Percentiles rank a stretch among this genome's conserved stretches.
Evolutionary conservation across 1,140 invertebrate genomes (phyloP).

Genomic region (Littorina saxatilis): DNA sequence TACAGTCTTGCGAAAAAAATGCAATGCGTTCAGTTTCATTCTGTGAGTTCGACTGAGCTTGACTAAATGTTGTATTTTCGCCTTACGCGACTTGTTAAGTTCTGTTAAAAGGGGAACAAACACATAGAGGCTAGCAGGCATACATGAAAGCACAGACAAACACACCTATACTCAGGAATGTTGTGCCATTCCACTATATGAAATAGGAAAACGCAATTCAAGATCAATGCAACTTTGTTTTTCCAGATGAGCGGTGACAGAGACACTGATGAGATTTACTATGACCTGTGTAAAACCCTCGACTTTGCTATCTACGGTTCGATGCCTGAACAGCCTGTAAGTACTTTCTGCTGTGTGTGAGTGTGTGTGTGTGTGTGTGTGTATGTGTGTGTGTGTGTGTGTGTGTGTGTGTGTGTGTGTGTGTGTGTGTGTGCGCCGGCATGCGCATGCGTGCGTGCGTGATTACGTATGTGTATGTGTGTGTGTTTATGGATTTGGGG

Average conservation of each 20-base stretch:
- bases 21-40: no score
- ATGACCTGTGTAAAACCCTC: slow-evolving; percentile 58
- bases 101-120: no score
- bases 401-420: slow-evolving; percentile 20
- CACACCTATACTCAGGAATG: background rate
- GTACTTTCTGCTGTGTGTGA: no score
- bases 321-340: slow-evolving; percentile 43
- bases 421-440: slow-evolving; percentile 5
- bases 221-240: no score
- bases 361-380: no score
- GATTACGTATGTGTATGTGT: background rate
- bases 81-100: no score
- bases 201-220: no score
- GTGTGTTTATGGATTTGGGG: background rate
- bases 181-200: no score
- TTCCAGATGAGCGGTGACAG: slow-evolving; percentile 67
- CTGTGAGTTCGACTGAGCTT: no score
- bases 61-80: no score
- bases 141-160: background rate
- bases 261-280: slow-evolving; percentile 67
- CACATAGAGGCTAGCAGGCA: no score
- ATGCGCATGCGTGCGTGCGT: slow-evolving; percentile 4
- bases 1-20: no score
- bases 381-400: background rate
- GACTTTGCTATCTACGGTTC: slow-evolving; percentile 67